Evolutionary conservation across 2,797 vertebrate genomes (phyloP), one percentile per base, ranked within the genome.

Genomic region (Notolabrus celidotus): DNA sequence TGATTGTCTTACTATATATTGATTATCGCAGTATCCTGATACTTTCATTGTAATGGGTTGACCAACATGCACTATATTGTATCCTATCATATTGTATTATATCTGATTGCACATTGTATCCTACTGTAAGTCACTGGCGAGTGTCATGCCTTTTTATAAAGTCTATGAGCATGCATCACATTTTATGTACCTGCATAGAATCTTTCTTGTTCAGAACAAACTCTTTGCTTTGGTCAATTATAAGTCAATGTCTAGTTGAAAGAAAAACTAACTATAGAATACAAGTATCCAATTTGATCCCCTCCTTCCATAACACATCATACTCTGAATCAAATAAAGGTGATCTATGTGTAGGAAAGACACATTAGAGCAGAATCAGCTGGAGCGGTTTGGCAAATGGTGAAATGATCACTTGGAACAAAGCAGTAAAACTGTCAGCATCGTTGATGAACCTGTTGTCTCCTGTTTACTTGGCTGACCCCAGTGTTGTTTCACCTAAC

Each of bases 331-430:
- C 29, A 31, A 31, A 31, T 4, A 7, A 7, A 31, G 31, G 29
- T 31, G 29, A 31, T 31, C 29, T 31, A 31, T 64, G 19, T 70
- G 51, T 17, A 58, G 76, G 66, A 53, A 47, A 55, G 38, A 46
- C 62, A 51, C 34, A 34, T 65, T 79, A 57, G 47, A 73, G 52
- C 59, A 60, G 53, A 68, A 67, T 75, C 43, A 52, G 55, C 67
- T 59, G 57, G 19, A 61, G 49, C 67, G 76, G 61, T 84, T 75
- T 61, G 54, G 10, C 75, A 80, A 67, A 71, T 63, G 68, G 53
- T 57, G 31, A 63, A 76, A 79, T 46, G 22, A 70, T 77, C 31
- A 49, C 42, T 62, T 73, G n/a, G 25, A 51, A 67, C 45, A 60
- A 58, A 67, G 27, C 43, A 38, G 43, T 55, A 22, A 49, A 60